Base-by-base conservation (phyloP, 2,113 vertebrate species). In the Ptilorrhoa leucosticta region DNA sequence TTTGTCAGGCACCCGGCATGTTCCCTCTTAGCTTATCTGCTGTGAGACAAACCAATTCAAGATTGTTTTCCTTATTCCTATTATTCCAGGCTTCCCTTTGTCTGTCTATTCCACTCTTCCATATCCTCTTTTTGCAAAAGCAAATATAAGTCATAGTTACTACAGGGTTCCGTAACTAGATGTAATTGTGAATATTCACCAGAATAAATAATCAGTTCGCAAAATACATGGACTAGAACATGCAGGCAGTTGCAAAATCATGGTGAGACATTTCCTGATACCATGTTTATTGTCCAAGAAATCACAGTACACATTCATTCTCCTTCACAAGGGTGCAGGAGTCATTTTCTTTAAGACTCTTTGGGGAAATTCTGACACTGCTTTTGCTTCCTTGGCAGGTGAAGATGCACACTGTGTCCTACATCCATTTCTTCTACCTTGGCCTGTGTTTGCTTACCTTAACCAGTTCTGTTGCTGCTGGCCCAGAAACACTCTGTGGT, bases 401-500 rank as follows among this genome's bases (percentile, higher is more conserved):
- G 91, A 99, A 98, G 98, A 99, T 99, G 98, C 98, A 98, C 97
- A 98, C 98, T 97, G 97, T 98, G 97, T 98, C 98, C 97, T 98
- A 98, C 95, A 96, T 98, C 92, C 98, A 99, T 97, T 98, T 99
- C 97, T 98, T 99, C 98, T 99, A 99, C 98, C 98, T 99, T 98
- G 98, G 98, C 96, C 98, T 99, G 96, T 99, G 99, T 98, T 98
- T 99, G 98, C 98, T 99, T 94, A 98, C 98, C 96, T 98, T 99
- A 98, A 99, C 98, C 98, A 98, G 98, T 97, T 98, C 98, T 20
- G 97, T 97, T 97, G 98, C 98, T 28, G 98, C 98, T 93, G 98
- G 98, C 64, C 98, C 99, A 2, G 99, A 99, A 98, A 99, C 99
- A 10, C 98, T 99, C 92, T 99, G 99, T 83, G 99, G 99, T 97